These are phyloP conservation scores for Siniperca scherzeri DNA, from an alignment of 2,797 vertebrate species.

Conservation along the genomic window DNA sequence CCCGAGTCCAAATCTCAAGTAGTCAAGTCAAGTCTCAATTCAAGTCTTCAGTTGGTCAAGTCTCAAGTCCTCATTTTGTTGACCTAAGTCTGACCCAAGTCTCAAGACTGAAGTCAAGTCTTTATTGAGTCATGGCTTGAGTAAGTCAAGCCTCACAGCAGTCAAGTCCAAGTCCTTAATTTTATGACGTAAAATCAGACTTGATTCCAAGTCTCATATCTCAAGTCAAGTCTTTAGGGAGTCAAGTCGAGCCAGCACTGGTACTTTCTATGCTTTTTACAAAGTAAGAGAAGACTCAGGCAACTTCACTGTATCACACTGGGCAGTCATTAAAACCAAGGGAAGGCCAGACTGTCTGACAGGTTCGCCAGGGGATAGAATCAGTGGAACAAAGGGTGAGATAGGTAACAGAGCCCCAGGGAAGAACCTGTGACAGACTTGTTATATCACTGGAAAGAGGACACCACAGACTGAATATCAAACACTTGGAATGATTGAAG, in stretches of 20 bases:
- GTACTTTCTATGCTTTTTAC: neutral
- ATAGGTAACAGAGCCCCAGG: conserved; percentile 56
- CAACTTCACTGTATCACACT: conserved; percentile 2
- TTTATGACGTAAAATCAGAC: neutral
- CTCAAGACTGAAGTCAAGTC: no score
- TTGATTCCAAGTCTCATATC: neutral
- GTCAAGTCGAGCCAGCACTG: neutral
- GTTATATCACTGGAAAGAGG: conserved; percentile 62
- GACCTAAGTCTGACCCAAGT: neutral
- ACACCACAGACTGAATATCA: conserved; percentile 54
- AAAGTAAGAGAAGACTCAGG: conserved; percentile 7
- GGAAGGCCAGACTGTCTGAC: conserved; percentile 41
- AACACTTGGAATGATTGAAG: conserved; percentile 47
- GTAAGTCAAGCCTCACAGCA: neutral
- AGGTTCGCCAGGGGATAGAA: conserved; percentile 37
- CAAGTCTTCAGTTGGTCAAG: neutral
- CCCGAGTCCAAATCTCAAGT: neutral
- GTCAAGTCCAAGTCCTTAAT: neutral
- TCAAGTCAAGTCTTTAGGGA: neutral
- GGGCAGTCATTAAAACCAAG: conserved; percentile 44
- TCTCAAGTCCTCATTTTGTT: neutral
- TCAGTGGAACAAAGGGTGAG: conserved; percentile 51
- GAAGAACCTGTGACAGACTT: conserved; percentile 52
- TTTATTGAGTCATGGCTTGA: neutral
- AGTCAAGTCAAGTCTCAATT: neutral